Conservation (phyloP, 1,140 invertebrate species). For the Drosophila sucinea region DNA sequence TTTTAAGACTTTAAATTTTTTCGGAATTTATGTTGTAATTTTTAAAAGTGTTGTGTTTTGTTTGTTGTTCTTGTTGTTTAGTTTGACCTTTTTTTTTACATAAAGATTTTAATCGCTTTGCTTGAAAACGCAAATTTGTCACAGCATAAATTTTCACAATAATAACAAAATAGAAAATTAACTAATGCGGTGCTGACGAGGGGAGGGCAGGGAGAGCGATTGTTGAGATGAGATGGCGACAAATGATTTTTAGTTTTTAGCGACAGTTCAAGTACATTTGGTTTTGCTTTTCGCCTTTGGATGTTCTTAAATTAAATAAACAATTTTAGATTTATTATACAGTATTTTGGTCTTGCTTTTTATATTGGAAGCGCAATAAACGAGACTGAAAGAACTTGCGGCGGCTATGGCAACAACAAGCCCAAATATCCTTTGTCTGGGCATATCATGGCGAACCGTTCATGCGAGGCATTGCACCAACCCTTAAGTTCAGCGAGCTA, state of each 20-base stretch:
- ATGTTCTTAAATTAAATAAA: slow-evolving; percentile 51
- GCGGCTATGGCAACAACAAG: slow-evolving; percentile 57
- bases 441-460: slow-evolving; percentile 20
- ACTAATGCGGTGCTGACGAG: background rate
- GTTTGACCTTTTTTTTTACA: slow-evolving; percentile 39
- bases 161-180: slow-evolving; percentile 32
- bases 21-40: slow-evolving; percentile 59
- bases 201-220: background rate
- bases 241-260: slow-evolving; percentile 57
- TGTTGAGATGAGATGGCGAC: slow-evolving; percentile 45
- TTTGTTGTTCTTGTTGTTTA: slow-evolving; percentile 31
- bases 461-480: slow-evolving; percentile 16
- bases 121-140: slow-evolving; percentile 66
- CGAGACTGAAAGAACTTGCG: slow-evolving; percentile 73
- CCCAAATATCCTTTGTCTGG: slow-evolving; percentile 59
- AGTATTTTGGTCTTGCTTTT: slow-evolving; percentile 40
- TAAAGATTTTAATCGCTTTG: slow-evolving; percentile 68
- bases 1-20: slow-evolving; percentile 33
- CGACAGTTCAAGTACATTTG: slow-evolving; percentile 72
- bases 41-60: slow-evolving; percentile 45
- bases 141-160: slow-evolving; percentile 60
- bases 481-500: slow-evolving; percentile 29
- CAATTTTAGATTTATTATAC: slow-evolving; percentile 41
- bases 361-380: slow-evolving; percentile 56
- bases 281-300: slow-evolving; percentile 18